A percentile compares a stretch with the other conserved stretches of the same genome.
Evolutionary conservation across 2,113 vertebrate species (phyloP).

Genomic region (Xenopus laevis): DNA sequence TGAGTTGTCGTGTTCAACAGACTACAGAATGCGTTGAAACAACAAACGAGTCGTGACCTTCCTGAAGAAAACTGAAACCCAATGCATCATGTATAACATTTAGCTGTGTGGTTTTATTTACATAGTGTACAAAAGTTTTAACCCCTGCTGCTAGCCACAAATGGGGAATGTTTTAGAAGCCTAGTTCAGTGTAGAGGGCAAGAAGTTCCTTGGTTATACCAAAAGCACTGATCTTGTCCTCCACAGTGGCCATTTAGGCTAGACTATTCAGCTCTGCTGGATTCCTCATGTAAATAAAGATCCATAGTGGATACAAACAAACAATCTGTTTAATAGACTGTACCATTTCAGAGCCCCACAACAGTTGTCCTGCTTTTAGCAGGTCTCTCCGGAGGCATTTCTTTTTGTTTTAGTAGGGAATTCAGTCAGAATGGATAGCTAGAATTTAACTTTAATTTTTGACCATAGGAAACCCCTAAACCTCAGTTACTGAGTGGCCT

Average conservation of each 20-base stretch:
- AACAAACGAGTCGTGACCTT: constrained; percentile 3
- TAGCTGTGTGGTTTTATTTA: constrained; percentile 44
- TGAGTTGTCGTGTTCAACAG: constrained; percentile 83
- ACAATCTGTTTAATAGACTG: not conserved
- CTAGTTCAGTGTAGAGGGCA: constrained; percentile 6
- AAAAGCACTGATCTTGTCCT: constrained; percentile 26
- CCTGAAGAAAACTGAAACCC: constrained; percentile 10
- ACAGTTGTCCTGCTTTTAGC: not conserved
- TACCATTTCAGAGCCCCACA: not conserved
- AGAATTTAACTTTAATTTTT: not conserved
- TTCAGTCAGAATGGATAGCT: not conserved
- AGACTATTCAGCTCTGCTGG: not conserved
- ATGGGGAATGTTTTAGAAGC: constrained; percentile 12
- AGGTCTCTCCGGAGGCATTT: not conserved
- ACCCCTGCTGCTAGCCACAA: constrained; percentile 8
- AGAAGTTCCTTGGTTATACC: not conserved
- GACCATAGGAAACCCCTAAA: not conserved
- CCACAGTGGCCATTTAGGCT: constrained; percentile 8
- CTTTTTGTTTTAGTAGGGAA: not conserved
- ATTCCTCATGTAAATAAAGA: constrained; percentile 9
- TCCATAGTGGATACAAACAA: not conserved
- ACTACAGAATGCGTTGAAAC: constrained; percentile 85
- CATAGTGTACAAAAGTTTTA: constrained; percentile 29
- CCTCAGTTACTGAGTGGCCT: not conserved
- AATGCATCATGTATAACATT: constrained; percentile 34